Conservation (phyloP, 2,113 vertebrate genomes). For the Nymphicus hollandicus region DNA sequence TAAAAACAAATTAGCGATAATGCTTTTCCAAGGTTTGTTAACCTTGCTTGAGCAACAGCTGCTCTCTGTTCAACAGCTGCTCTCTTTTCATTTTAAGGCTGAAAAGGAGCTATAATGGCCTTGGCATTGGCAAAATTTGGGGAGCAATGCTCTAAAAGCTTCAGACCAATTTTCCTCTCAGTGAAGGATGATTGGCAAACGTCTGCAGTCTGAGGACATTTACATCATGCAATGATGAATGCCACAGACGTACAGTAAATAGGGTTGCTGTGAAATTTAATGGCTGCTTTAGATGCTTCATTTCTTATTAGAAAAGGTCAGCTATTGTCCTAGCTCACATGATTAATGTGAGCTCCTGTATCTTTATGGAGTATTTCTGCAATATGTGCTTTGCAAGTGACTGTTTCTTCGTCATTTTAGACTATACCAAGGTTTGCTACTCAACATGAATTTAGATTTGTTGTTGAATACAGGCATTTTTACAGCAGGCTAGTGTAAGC, state of each 20-base stretch:
- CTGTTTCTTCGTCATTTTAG: conserved; percentile 62
- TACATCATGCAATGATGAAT: conserved; percentile 60
- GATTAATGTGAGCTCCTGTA: conserved; percentile 68
- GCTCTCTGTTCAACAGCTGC: conserved; percentile 64
- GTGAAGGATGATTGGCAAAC: conserved; percentile 62
- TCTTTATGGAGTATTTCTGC: conserved; percentile 63
- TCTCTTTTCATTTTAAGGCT: conserved; percentile 59
- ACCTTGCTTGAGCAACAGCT: conserved; percentile 67
- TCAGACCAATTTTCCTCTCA: conserved; percentile 24
- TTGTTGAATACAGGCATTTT: conserved; percentile 51
- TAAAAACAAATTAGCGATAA: conserved; percentile 48
- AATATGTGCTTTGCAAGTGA: conserved; percentile 54
- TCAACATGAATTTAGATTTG: conserved; percentile 61
- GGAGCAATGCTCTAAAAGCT: conserved; percentile 16
- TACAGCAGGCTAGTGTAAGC: conserved; percentile 45
- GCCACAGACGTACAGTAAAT: conserved; percentile 56
- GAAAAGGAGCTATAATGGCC: conserved; percentile 42
- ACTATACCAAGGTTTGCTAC: conserved; percentile 46
- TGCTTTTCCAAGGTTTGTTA: conserved; percentile 72
- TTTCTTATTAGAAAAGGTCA: conserved; percentile 78
- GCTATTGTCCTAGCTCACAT: conserved; percentile 57
- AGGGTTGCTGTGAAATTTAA: conserved; percentile 53
- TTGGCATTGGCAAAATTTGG: conserved; percentile 39
- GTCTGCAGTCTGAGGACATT: conserved; percentile 31
- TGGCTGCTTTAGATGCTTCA: conserved; percentile 60